These are phyloP conservation scores for Rhabditoides inermis DNA, from an alignment of 2,888 invertebrate species.

Conservation along the genomic window DNA sequence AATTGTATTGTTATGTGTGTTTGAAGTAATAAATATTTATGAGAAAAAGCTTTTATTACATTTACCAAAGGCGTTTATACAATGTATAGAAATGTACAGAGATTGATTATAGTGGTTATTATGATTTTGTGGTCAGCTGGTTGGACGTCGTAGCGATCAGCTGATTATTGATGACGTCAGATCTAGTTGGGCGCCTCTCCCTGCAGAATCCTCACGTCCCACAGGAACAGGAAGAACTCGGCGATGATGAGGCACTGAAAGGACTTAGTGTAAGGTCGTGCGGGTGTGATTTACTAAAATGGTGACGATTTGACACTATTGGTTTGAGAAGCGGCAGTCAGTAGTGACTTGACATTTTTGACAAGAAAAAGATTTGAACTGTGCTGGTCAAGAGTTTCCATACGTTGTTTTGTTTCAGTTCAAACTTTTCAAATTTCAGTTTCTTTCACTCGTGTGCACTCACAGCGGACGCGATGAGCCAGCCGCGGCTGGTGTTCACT, in stretches of 20 bases:
- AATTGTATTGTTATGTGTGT: too few species aligned
- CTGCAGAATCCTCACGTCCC: constrained; percentile 48
- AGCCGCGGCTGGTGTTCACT: constrained; percentile 22
- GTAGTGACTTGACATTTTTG: background rate
- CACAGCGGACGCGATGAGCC: constrained; percentile 24
- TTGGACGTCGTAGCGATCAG: too few species aligned
- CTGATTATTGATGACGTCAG: too few species aligned
- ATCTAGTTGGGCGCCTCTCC: constrained; percentile 45
- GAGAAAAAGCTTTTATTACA: too few species aligned
- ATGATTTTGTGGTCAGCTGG: too few species aligned
- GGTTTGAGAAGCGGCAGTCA: background rate
- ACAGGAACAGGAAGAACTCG: constrained; percentile 44
- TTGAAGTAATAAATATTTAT: too few species aligned
- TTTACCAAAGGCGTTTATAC: too few species aligned
- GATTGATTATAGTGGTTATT: too few species aligned
- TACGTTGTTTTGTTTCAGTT: background rate
- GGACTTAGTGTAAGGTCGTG: background rate
- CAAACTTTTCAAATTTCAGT: background rate
- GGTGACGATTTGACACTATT: constrained; percentile 8
- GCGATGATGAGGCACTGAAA: constrained; percentile 30
- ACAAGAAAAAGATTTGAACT: too few species aligned
- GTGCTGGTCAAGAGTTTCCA: background rate
- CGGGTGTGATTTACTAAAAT: constrained; percentile 1
- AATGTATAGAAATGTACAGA: too few species aligned
- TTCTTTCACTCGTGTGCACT: background rate